phyloP scores from a whole-genome alignment of 2,797 vertebrate genomes.

The Echiichthys vipera region DNA sequence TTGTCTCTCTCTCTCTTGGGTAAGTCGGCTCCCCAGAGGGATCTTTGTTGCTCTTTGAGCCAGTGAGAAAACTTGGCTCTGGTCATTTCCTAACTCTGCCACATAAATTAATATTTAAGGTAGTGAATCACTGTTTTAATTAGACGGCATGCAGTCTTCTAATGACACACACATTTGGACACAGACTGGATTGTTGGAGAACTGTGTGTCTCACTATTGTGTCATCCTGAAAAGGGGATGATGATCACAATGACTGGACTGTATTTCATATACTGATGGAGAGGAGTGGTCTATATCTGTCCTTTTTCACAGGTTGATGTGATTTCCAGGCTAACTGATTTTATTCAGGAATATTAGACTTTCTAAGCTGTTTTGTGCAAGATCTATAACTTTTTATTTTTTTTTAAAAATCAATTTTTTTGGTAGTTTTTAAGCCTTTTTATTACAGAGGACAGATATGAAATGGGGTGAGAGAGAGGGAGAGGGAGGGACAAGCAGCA shows the following conservation, averaged over 20 bases:
- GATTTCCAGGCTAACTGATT: too few relatives aligned
- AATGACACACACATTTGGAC: not conserved
- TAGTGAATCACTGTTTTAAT: not conserved
- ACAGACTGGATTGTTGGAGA: not conserved
- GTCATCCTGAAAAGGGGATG: not conserved
- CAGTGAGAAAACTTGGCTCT: not conserved
- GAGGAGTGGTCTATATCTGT: not conserved
- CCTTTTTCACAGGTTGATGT: too few relatives aligned
- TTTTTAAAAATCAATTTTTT: too few relatives aligned
- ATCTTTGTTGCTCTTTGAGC: conserved; percentile 31
- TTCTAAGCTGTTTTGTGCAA: not conserved
- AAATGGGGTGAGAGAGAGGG: too few relatives aligned
- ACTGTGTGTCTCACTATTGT: not conserved
- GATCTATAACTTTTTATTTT: too few relatives aligned
- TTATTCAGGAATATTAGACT: too few relatives aligned
- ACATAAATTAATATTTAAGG: conserved; percentile 15
- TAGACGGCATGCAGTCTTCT: not conserved
- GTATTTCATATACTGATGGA: not conserved
- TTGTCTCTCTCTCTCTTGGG: conserved; percentile 27
- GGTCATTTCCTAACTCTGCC: conserved; percentile 2
- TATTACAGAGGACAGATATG: too few relatives aligned
- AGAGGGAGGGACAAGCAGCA: too few relatives aligned
- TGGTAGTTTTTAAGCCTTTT: too few relatives aligned
- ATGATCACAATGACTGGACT: not conserved
- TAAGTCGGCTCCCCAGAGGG: conserved; percentile 20